Percentiles rank a stretch among this genome's conserved stretches.
Conservation (phyloP, 2,888 invertebrate species). For the Erebia ligea region DNA sequence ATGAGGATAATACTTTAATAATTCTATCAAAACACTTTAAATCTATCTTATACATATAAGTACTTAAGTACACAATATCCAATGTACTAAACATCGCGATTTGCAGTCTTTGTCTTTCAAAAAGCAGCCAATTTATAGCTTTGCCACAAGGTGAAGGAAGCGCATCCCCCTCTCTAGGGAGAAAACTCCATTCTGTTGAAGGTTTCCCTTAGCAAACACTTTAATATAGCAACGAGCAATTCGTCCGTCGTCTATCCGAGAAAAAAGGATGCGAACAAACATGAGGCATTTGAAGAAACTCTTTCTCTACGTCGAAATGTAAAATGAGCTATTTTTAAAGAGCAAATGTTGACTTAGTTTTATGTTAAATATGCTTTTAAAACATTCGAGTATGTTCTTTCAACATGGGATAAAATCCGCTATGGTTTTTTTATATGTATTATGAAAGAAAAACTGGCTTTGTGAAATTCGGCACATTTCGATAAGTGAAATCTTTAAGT, state of each 20-base stretch:
- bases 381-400: not conserved
- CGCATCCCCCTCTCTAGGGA: constrained; percentile 27
- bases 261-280: constrained; percentile 45
- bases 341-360: not conserved
- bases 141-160: constrained; percentile 27
- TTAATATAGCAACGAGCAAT: constrained; percentile 58
- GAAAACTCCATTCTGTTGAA: constrained; percentile 28
- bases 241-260: constrained; percentile 49
- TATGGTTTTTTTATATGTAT: too few species aligned
- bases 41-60: too few species aligned
- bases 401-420: not conserved
- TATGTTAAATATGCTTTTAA: not conserved
- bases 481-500: too few species aligned
- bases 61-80: too few species aligned
- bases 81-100: not conserved
- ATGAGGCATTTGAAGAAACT: constrained; percentile 38
- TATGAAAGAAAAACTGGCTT: too few species aligned
- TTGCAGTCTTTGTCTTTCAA: constrained; percentile 27
- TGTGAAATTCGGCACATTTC: too few species aligned
- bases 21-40: too few species aligned
- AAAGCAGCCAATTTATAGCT: constrained; percentile 38
- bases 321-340: not conserved
- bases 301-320: constrained; percentile 6
- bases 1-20: too few species aligned
- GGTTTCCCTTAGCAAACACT: constrained; percentile 55